These are phyloP conservation scores for Zaprionus ghesquierei DNA, from an alignment of 1,140 invertebrate genomes.

Conservation along the genomic window DNA sequence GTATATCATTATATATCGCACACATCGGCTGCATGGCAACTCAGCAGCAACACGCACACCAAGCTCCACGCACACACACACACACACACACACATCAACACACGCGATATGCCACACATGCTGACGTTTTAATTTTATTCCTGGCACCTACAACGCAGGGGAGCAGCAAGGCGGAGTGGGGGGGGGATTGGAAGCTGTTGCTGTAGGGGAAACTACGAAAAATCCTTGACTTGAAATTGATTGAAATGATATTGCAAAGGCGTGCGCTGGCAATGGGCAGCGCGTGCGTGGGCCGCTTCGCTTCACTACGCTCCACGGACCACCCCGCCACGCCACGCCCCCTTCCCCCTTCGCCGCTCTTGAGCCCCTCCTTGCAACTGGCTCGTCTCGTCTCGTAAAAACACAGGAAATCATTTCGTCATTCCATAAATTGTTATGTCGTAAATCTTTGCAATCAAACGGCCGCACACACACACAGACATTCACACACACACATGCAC, in stretches of 20 bases:
- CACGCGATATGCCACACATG: conserved; percentile 46
- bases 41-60: conserved; percentile 20
- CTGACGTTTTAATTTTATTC: conserved; percentile 82
- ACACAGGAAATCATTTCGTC: conserved; percentile 80
- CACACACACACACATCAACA: conserved; percentile 5
- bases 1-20: conserved; percentile 70
- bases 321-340: not conserved
- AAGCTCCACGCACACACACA: conserved; percentile 16
- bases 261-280: conserved; percentile 52
- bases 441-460: conserved; percentile 80
- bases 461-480: conserved; percentile 50
- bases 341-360: not conserved
- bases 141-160: conserved; percentile 2
- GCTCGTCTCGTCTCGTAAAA: conserved; percentile 53
- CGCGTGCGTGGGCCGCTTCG: conserved; percentile 37
- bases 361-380: not conserved
- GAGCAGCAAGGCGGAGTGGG: not conserved
- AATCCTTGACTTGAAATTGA: conserved; percentile 77
- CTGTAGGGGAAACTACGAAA: conserved; percentile 14
- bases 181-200: no score
- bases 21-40: conserved; percentile 31
- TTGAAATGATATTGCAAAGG: conserved; percentile 79
- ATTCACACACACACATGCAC: conserved; percentile 11
- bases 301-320: not conserved
- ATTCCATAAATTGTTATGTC: conserved; percentile 81